A percentile compares a stretch with the other conserved stretches of the same genome.
These are phyloP conservation scores for Nematolebias whitei DNA, from an alignment of 2,113 vertebrate species.

Conservation along the genomic window DNA sequence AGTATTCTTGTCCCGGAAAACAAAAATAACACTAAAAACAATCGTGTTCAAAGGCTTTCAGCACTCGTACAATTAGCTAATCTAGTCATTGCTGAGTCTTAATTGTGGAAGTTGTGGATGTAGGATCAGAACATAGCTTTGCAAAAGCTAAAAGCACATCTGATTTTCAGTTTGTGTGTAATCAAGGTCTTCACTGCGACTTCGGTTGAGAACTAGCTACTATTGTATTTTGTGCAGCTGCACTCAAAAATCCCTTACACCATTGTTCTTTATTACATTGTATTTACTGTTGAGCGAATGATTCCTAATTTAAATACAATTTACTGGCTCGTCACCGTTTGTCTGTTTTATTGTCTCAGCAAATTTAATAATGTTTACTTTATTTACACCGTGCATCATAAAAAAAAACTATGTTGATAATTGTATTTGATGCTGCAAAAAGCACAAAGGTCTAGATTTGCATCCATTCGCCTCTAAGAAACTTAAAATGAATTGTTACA, in stretches of 20 bases:
- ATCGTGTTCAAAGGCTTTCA: slow-evolving; percentile 3
- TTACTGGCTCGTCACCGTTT: too few species aligned
- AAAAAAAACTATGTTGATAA: too few species aligned
- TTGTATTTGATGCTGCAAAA: not conserved
- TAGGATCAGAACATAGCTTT: not conserved
- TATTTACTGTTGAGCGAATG: not conserved
- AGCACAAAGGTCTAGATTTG: not conserved
- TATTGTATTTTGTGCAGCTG: too few species aligned
- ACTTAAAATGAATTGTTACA: slow-evolving; percentile 14
- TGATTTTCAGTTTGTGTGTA: not conserved
- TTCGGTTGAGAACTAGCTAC: too few species aligned
- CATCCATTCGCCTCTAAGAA: not conserved
- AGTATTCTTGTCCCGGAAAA: slow-evolving; percentile 14
- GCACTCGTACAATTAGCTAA: too few species aligned
- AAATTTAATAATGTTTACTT: too few species aligned
- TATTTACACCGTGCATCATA: too few species aligned
- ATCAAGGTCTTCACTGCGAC: not conserved
- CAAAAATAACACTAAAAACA: slow-evolving; percentile 5
- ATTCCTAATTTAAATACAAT: not conserved
- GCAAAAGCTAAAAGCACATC: not conserved
- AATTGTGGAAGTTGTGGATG: not conserved
- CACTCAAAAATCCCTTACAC: too few species aligned
- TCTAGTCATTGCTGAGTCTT: too few species aligned
- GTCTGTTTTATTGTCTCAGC: too few species aligned
- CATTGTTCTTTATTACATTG: not conserved